phyloP scores from a whole-genome alignment of 2,888 invertebrate genomes.

The Orchestes rusci region DNA sequence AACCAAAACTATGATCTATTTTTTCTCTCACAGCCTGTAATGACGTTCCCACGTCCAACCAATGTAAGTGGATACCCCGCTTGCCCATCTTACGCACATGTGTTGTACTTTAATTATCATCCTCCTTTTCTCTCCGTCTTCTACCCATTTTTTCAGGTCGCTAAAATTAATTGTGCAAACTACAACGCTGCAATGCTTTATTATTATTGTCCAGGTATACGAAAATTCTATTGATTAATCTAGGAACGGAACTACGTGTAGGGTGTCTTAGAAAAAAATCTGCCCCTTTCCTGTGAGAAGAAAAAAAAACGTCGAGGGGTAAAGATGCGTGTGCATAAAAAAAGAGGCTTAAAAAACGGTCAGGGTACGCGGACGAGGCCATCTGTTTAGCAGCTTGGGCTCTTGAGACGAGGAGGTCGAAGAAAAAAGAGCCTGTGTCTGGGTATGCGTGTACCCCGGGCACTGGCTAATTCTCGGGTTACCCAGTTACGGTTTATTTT shows the following conservation, averaged over 20 bases:
- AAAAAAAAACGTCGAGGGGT: slow-evolving; percentile 37
- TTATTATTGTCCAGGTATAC: slow-evolving; percentile 43
- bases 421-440: slow-evolving; percentile 40
- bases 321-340: slow-evolving; percentile 40
- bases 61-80: slow-evolving; percentile 38
- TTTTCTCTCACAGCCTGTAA: too few species aligned
- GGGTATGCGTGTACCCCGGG: too few species aligned
- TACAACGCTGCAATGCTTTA: too few species aligned
- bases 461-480: slow-evolving; percentile 18
- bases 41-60: slow-evolving; percentile 37
- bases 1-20: too few species aligned
- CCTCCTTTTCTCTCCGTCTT: slow-evolving; percentile 22
- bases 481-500: too few species aligned
- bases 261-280: slow-evolving; percentile 45
- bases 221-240: slow-evolving; percentile 42
- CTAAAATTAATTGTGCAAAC: slow-evolving; percentile 40
- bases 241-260: slow-evolving; percentile 44
- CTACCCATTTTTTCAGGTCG: slow-evolving; percentile 24
- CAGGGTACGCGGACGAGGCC: slow-evolving; percentile 42
- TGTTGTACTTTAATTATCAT: slow-evolving; percentile 36
- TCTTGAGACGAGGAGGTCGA: slow-evolving; percentile 38
- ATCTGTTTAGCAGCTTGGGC: slow-evolving; percentile 40
- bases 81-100: slow-evolving; percentile 36
- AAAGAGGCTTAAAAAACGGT: slow-evolving; percentile 45
- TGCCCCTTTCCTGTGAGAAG: slow-evolving; percentile 43